These are phyloP conservation scores for Malthinus flaveolus DNA, from an alignment of 2,888 invertebrate genomes.

Conservation along the genomic window DNA sequence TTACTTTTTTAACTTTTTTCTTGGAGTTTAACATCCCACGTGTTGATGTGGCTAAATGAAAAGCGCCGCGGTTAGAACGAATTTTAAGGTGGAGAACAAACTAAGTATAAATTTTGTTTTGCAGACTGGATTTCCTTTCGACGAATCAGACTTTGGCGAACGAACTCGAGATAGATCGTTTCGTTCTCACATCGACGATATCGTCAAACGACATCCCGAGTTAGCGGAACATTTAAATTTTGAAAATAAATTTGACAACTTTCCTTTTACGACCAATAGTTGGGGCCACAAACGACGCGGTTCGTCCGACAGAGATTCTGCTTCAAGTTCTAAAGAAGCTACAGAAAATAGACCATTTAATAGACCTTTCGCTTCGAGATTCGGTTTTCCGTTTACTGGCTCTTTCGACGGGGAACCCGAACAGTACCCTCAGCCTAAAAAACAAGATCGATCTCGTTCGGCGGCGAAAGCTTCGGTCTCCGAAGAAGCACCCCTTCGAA, in stretches of 20 bases:
- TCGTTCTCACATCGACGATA: conserved; percentile 65
- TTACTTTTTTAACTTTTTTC: neutral
- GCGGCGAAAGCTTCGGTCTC: conserved; percentile 27
- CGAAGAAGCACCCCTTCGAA: conserved; percentile 56
- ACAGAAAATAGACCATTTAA: conserved; percentile 57
- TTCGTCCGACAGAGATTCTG: conserved; percentile 57
- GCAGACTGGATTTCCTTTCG: conserved; percentile 71
- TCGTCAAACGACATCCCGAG: conserved; percentile 74
- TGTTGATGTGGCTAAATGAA: neutral
- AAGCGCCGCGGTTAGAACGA: neutral
- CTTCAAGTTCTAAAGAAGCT: conserved; percentile 50
- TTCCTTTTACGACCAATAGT: conserved; percentile 46
- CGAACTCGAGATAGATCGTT: conserved; percentile 49
- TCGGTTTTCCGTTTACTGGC: conserved; percentile 47
- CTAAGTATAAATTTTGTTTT: conserved; percentile 33
- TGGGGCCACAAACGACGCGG: conserved; percentile 50
- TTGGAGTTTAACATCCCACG: neutral
- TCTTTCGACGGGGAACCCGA: conserved; percentile 28
- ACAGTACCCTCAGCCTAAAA: conserved; percentile 15
- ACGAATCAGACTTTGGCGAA: conserved; percentile 54
- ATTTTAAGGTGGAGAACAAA: neutral
- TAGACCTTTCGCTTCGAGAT: conserved; percentile 51
- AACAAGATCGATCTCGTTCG: conserved; percentile 10
- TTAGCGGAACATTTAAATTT: conserved; percentile 68
- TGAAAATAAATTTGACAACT: conserved; percentile 33